phyloP scores from a whole-genome alignment of 2,113 vertebrate genomes.

The Arenaria interpres region DNA sequence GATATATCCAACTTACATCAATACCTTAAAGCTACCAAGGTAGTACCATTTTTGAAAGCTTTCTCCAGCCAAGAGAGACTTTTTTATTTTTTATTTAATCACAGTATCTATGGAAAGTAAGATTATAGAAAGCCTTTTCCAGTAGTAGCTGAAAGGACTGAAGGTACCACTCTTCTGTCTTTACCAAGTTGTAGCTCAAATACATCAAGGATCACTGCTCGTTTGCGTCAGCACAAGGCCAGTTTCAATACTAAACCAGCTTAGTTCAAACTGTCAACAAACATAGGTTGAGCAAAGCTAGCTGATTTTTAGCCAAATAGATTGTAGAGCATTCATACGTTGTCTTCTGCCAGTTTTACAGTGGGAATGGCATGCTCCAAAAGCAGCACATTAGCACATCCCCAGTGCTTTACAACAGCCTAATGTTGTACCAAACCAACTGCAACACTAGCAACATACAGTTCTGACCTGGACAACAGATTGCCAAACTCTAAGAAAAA shows the following conservation, averaged over 20 bases:
- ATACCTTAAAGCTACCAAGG: not conserved
- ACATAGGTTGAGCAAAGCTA: not conserved
- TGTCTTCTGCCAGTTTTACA: not conserved
- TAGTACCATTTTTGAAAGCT: not conserved
- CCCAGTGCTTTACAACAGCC: not conserved
- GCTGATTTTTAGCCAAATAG: not conserved
- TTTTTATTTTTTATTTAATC: too few species aligned
- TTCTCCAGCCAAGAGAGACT: not conserved
- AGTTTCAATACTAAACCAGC: not conserved
- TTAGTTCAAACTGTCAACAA: not conserved
- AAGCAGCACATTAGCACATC: not conserved
- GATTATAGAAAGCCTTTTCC: not conserved
- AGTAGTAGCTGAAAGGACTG: not conserved
- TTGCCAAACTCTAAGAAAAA: not conserved
- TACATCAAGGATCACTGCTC: not conserved
- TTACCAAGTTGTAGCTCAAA: not conserved
- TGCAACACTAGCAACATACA: not conserved
- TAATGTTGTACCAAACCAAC: not conserved
- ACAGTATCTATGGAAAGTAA: not conserved
- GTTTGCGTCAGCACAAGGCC: not conserved
- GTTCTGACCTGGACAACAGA: not conserved
- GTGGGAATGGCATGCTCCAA: not conserved
- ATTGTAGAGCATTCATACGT: fast-evolving
- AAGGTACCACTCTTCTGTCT: not conserved
- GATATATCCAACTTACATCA: not conserved